Conservation (phyloP, 2,113 vertebrate species). For the Mesembrinibis cayennensis region DNA sequence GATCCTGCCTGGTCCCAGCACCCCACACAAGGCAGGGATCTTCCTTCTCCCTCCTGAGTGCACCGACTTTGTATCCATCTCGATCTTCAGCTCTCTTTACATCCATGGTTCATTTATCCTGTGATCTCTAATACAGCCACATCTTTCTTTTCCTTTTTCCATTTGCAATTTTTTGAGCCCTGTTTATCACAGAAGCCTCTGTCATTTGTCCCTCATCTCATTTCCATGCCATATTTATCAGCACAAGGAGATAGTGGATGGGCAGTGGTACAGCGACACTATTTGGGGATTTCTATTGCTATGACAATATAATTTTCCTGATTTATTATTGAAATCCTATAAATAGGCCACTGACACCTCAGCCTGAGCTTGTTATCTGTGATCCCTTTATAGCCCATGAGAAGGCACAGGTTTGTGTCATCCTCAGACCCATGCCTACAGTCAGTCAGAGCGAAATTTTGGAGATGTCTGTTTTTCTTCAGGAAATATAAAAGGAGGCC, state of each 20-base stretch:
- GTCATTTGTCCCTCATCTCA: neutral
- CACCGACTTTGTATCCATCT: neutral
- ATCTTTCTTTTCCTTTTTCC: neutral
- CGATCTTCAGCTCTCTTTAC: fast-evolving
- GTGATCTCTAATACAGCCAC: neutral
- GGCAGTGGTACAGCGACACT: neutral
- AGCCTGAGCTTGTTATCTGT: neutral
- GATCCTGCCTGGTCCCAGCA: neutral
- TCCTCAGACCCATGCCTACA: neutral
- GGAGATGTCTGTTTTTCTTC: neutral
- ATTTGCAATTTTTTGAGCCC: neutral
- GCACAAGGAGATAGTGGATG: neutral
- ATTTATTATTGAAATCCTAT: slow-evolving; percentile 1
- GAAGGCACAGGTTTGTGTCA: neutral
- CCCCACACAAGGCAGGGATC: neutral
- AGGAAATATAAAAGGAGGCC: neutral
- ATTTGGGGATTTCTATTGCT: neutral
- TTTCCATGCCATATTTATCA: neutral
- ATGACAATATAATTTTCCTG: neutral
- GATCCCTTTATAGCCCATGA: neutral
- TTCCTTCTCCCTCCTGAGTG: neutral
- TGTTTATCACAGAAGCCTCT: neutral
- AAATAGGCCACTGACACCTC: neutral
- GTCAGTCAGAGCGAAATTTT: neutral
- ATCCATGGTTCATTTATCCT: neutral